A percentile compares a stretch with the other conserved stretches of the same genome.
phyloP scores from a whole-genome alignment of 1,140 invertebrate species.

The Condylostylus longicornis region DNA sequence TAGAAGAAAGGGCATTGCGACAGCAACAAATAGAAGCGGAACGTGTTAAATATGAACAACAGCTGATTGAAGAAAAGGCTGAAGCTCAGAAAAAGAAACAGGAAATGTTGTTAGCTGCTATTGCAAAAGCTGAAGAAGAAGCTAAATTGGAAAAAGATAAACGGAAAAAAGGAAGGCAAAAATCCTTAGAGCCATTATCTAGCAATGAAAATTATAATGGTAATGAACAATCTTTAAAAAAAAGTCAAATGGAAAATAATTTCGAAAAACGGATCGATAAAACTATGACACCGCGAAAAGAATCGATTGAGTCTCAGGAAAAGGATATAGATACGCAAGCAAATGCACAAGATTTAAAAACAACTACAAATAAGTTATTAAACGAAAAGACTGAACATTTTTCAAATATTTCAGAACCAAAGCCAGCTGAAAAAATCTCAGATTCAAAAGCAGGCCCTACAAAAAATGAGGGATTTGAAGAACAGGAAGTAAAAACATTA shows the following conservation, averaged over 20 bases:
- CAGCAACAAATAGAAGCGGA: conserved; percentile 42
- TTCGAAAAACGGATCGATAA: too few species aligned
- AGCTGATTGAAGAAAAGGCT: conserved; percentile 36
- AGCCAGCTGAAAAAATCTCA: background rate
- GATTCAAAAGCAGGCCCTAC: background rate
- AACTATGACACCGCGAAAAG: too few species aligned
- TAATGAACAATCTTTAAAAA: too few species aligned
- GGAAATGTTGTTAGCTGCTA: conserved; percentile 37
- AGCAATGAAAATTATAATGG: too few species aligned
- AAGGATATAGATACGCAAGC: too few species aligned
- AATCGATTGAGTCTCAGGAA: too few species aligned
- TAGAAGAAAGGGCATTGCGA: conserved; percentile 41
- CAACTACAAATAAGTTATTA: too few species aligned
- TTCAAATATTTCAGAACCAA: too few species aligned
- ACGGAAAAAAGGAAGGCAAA: conserved; percentile 16
- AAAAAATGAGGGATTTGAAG: background rate
- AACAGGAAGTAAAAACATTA: conserved; percentile 23
- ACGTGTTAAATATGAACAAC: conserved; percentile 36
- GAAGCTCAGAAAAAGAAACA: conserved; percentile 38
- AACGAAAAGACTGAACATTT: too few species aligned
- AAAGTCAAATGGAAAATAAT: too few species aligned
- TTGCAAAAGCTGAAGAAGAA: conserved; percentile 37
- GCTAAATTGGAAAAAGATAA: conserved; percentile 35
- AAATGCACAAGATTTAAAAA: too few species aligned
- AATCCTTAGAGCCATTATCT: too few species aligned